These are phyloP conservation scores for Phalacrocorax brasilianus DNA, from an alignment of 2,113 vertebrate species.

Conservation along the genomic window DNA sequence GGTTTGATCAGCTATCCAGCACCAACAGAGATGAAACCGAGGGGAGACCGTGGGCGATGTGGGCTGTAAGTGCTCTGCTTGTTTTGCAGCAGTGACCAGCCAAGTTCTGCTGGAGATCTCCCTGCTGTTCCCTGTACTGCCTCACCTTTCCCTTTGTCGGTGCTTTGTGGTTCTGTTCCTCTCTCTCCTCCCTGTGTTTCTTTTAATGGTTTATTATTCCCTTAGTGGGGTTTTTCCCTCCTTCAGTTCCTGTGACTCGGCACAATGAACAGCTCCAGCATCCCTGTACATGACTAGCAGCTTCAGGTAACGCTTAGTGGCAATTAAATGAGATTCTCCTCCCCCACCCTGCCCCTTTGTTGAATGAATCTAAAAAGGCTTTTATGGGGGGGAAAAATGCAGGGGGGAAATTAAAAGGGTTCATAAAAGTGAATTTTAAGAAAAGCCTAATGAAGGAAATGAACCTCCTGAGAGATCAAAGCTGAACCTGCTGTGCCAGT, in stretches of 20 bases:
- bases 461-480: slow-evolving; percentile 69
- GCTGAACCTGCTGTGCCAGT: slow-evolving; percentile 58
- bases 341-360: slow-evolving; percentile 10
- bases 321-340: slow-evolving; percentile 33
- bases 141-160: background rate
- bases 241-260: background rate
- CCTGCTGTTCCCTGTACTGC: background rate
- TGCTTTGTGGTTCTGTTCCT: background rate
- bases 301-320: slow-evolving; percentile 30
- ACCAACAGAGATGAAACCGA: background rate
- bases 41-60: background rate
- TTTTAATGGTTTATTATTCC: background rate
- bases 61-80: background rate
- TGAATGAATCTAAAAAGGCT: slow-evolving; percentile 24
- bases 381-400: background rate
- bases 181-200: background rate
- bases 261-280: background rate
- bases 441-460: slow-evolving; percentile 62
- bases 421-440: slow-evolving; percentile 63
- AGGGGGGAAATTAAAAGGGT: slow-evolving; percentile 43
- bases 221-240: background rate
- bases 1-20: background rate
- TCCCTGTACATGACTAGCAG: background rate
- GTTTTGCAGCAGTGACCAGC: background rate
- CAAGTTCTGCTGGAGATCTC: background rate